Conservation (phyloP, 1,140 invertebrate species). For the Brachionus rubens region DNA sequence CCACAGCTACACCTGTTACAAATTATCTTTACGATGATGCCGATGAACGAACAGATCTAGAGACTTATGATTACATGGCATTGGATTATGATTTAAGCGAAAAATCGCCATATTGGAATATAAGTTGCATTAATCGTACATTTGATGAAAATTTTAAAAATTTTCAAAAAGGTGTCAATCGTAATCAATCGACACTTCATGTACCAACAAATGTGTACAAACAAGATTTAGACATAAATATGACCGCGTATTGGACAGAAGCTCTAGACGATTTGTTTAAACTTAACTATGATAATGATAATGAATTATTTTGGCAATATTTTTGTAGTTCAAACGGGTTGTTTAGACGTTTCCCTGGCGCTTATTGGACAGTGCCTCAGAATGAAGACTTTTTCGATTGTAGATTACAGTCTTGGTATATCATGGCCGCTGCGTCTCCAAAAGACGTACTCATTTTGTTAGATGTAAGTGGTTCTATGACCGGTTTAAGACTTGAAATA, state of each 20-base stretch:
- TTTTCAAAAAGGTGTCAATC: conserved; percentile 26
- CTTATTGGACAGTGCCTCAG: conserved; percentile 1
- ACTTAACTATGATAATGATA: conserved; percentile 31
- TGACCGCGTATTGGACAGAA: conserved; percentile 34
- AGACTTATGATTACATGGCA: not conserved
- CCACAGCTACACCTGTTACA: not conserved
- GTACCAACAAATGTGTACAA: conserved; percentile 43
- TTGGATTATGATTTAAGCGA: not conserved
- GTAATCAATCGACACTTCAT: conserved; percentile 34
- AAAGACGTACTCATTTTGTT: conserved; percentile 94
- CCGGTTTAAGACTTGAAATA: conserved; percentile 83
- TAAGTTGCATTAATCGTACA: conserved; percentile 24
- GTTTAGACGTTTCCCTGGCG: conserved; percentile 30
- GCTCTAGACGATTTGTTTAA: conserved; percentile 10
- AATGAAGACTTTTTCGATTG: conserved; percentile 47
- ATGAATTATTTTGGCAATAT: conserved; percentile 45
- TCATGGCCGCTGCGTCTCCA: conserved; percentile 90
- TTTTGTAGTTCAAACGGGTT: conserved; percentile 45
- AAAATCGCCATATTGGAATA: conserved; percentile 23
- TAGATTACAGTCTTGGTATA: conserved; percentile 66
- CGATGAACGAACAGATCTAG: not conserved
- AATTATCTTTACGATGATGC: not conserved
- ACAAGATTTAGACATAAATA: conserved; percentile 25
- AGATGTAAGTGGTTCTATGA: conserved; percentile 95
- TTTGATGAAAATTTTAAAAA: conserved; percentile 38